These are phyloP conservation scores for Micropoecilia bifurca DNA, from an alignment of 2,797 vertebrate species.

Conservation along the genomic window DNA sequence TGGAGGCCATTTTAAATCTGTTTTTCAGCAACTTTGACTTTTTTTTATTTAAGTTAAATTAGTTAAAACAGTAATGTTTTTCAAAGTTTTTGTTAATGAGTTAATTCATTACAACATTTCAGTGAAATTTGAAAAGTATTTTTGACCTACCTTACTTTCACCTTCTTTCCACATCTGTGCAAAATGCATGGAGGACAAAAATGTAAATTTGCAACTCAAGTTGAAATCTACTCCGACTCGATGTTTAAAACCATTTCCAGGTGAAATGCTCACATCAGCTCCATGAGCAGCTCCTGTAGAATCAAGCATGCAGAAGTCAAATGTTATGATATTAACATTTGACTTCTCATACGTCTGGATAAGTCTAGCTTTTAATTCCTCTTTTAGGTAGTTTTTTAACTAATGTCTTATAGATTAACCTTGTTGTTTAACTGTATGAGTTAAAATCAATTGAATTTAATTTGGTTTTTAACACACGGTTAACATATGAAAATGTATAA, in stretches of 20 bases:
- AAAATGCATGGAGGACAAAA: constrained; percentile 17
- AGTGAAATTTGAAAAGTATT: not conserved
- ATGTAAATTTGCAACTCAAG: constrained; percentile 42
- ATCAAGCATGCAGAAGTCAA: not conserved
- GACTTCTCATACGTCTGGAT: not conserved
- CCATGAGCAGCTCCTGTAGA: constrained; percentile 5
- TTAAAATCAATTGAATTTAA: not conserved
- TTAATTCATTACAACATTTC: not conserved
- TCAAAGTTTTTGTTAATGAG: not conserved
- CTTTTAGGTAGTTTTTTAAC: not conserved
- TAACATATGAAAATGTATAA: not conserved
- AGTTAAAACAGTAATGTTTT: not conserved
- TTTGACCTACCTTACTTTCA: not conserved
- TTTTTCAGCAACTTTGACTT: not conserved
- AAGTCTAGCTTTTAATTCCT: not conserved
- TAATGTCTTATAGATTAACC: no score
- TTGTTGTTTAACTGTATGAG: not conserved
- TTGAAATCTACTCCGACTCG: constrained; percentile 8
- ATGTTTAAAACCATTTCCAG: not conserved
- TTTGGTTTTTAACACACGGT: not conserved
- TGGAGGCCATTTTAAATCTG: not conserved
- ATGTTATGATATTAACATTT: no score
- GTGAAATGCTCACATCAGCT: constrained; percentile 19
- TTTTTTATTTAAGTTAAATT: not conserved
- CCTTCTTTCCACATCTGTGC: constrained; percentile 37